These are phyloP conservation scores for Heterotis niloticus DNA, from an alignment of 2,113 vertebrate species.

Conservation along the genomic window DNA sequence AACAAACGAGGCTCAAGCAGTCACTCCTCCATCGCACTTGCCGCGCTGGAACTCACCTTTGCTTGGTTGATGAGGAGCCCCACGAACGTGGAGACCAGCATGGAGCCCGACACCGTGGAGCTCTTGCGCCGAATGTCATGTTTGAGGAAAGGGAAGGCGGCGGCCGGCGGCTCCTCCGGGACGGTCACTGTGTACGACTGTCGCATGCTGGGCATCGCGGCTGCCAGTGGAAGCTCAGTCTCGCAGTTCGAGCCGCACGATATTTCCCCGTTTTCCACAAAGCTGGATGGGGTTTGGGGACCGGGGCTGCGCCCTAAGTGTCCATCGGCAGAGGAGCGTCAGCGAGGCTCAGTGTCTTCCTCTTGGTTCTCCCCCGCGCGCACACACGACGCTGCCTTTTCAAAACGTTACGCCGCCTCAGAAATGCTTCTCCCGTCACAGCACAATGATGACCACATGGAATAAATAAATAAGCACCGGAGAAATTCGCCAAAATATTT, in stretches of 20 bases:
- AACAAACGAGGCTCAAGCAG: too few relatives aligned
- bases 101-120: conserved; percentile 70
- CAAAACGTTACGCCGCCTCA: neutral
- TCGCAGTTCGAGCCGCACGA: neutral
- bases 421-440: neutral
- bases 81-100: conserved; percentile 85
- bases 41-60: conserved; percentile 68
- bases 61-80: conserved; percentile 90
- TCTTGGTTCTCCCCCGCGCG: neutral
- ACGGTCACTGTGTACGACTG: conserved; percentile 87
- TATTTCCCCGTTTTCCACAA: neutral
- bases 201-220: conserved; percentile 70
- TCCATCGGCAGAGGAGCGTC: neutral
- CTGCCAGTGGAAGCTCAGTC: neutral
- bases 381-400: too few relatives aligned
- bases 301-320: neutral
- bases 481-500: neutral
- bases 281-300: neutral
- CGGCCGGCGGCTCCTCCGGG: conserved; percentile 71
- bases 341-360: too few relatives aligned
- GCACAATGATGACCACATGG: neutral
- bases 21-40: too few relatives aligned
- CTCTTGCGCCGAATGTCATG: conserved; percentile 69
- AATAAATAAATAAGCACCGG: neutral
- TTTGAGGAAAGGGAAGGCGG: conserved; percentile 64